Evolutionary conservation across 30 jellyfish, hydroid and myxozoan genomes (phyloP).

Genomic region (Catostylus mosaicus): DNA sequence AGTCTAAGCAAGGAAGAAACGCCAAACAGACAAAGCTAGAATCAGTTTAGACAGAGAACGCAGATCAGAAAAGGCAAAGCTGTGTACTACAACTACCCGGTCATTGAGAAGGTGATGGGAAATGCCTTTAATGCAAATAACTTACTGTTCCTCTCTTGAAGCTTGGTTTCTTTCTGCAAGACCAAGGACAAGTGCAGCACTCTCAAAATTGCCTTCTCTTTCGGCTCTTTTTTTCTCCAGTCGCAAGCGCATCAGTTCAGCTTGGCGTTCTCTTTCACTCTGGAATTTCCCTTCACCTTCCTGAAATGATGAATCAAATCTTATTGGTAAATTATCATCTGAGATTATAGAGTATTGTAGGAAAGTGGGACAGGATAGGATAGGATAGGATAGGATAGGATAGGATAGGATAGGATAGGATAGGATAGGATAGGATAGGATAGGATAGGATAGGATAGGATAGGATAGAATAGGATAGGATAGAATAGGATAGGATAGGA

Average conservation of each 20-base stretch:
- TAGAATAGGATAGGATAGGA: constrained; percentile 1
- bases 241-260: constrained; percentile 80
- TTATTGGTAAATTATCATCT: neutral
- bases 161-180: constrained; percentile 91
- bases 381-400: constrained; percentile 17
- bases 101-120: neutral
- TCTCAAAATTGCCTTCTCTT: constrained; percentile 83
- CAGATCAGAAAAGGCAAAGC: too few species aligned
- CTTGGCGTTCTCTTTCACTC: constrained; percentile 89
- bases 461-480: constrained; percentile 7
- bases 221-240: constrained; percentile 84
- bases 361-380: neutral
- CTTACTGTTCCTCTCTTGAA: constrained; percentile 78
- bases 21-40: too few species aligned
- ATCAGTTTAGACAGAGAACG: too few species aligned
- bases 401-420: constrained; percentile 12
- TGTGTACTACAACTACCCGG: too few species aligned
- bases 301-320: constrained; percentile 6
- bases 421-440: neutral
- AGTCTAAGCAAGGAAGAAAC: too few species aligned
- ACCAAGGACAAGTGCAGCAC: constrained; percentile 94
- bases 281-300: constrained; percentile 74
- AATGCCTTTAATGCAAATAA: neutral
- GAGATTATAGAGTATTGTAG: neutral
- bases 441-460: constrained; percentile 12